These are phyloP conservation scores for Zaprionus kolodkinae DNA, from an alignment of 1,140 invertebrate genomes.

Conservation along the genomic window DNA sequence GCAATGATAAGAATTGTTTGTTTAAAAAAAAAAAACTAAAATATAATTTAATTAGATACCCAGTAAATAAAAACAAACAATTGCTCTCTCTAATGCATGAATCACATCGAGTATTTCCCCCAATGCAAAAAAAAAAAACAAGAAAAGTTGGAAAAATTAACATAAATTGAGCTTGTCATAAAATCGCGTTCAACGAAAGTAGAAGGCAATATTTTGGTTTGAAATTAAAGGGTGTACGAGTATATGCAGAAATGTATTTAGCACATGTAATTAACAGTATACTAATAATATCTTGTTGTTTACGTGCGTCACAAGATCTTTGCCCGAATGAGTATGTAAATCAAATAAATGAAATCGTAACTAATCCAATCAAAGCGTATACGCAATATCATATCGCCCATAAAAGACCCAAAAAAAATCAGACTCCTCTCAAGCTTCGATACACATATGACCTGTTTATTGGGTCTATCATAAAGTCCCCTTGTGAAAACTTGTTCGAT, in stretches of 20 bases:
- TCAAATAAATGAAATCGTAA: slow-evolving; percentile 78
- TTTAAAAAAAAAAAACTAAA: background rate
- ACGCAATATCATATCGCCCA: slow-evolving; percentile 52
- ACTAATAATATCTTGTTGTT: slow-evolving; percentile 55
- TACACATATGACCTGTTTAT: slow-evolving; percentile 63
- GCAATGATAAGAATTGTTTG: background rate
- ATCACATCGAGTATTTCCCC: slow-evolving; percentile 24
- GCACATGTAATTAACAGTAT: slow-evolving; percentile 55
- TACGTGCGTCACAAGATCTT: slow-evolving; percentile 33
- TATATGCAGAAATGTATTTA: slow-evolving; percentile 14
- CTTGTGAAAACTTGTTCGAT: slow-evolving; percentile 37
- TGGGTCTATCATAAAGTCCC: background rate
- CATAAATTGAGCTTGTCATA: background rate
- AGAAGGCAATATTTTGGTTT: slow-evolving; percentile 12
- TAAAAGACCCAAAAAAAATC: slow-evolving; percentile 50
- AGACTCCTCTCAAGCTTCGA: slow-evolving; percentile 27
- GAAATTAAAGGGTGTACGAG: background rate
- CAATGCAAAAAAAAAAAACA: background rate
- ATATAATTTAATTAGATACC: background rate
- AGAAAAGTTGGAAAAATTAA: background rate
- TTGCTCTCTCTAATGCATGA: slow-evolving; percentile 9
- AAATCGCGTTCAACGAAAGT: slow-evolving; percentile 6
- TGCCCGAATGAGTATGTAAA: slow-evolving; percentile 70
- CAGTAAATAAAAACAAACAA: slow-evolving; percentile 5
- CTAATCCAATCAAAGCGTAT: slow-evolving; percentile 64